Conservation (phyloP, 2,797 vertebrate genomes). For the Crocidura indochinensis region DNA sequence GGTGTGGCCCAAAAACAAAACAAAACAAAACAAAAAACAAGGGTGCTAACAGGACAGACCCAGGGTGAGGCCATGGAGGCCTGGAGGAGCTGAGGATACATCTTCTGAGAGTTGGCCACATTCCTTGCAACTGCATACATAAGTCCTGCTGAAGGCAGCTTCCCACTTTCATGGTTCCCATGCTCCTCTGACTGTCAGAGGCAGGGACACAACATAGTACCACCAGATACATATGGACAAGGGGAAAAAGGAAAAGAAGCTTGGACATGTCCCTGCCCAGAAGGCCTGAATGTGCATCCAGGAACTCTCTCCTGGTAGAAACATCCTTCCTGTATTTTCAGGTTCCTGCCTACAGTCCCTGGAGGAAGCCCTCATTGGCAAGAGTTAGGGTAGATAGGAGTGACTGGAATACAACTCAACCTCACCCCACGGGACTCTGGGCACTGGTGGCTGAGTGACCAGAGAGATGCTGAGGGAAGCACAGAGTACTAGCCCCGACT, state of each 20-base stretch:
- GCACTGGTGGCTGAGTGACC: not conserved
- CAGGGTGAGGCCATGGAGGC: too few relatives aligned
- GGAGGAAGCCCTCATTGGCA: slow-evolving; percentile 57
- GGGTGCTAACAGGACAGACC: too few relatives aligned
- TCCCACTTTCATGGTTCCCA: not conserved
- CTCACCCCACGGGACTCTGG: not conserved
- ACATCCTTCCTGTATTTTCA: slow-evolving; percentile 24
- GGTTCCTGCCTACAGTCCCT: slow-evolving; percentile 6
- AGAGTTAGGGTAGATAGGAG: not conserved
- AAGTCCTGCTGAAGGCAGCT: too few relatives aligned
- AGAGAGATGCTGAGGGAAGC: not conserved
- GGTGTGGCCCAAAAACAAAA: too few relatives aligned
- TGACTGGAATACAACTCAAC: slow-evolving; percentile 10
- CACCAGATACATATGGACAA: not conserved
- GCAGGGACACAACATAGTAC: not conserved
- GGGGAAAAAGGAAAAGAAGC: too few relatives aligned
- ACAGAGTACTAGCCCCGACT: too few relatives aligned
- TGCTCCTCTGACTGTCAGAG: not conserved
- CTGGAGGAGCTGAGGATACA: too few relatives aligned
- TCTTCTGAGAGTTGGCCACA: too few relatives aligned
- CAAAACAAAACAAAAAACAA: too few relatives aligned
- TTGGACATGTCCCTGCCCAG: too few relatives aligned
- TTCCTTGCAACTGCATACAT: too few relatives aligned
- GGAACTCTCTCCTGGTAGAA: not conserved
- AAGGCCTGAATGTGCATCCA: too few relatives aligned